A percentile compares a stretch with the other conserved stretches of the same genome.
Evolutionary conservation across 2,888 invertebrate genomes (phyloP).

Genomic region (Athetis lepigone): DNA sequence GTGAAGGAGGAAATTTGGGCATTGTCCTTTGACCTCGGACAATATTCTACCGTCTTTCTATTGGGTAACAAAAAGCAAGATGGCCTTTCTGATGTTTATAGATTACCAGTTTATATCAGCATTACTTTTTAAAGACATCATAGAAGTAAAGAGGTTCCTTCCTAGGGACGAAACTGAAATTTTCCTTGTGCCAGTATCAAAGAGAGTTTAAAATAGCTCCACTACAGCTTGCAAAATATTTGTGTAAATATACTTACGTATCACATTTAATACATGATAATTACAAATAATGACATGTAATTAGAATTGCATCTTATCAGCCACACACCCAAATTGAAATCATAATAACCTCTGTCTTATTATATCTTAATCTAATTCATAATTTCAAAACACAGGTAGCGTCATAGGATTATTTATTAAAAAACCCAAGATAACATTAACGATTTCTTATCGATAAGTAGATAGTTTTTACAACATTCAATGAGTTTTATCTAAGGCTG

Average conservation of each 20-base stretch:
- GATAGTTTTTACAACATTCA: conserved; percentile 53
- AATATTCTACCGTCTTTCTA: not conserved
- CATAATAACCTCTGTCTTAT: not conserved
- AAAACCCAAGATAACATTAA: conserved; percentile 43
- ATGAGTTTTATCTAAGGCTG: conserved; percentile 37
- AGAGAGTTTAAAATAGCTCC: not conserved
- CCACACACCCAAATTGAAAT: conserved; percentile 1
- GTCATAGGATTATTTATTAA: conserved; percentile 40
- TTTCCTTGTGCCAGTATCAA: too few relatives aligned
- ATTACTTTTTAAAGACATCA: not conserved
- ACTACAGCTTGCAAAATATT: not conserved
- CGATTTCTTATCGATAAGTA: conserved; percentile 30
- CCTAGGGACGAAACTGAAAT: not conserved
- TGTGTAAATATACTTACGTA: not conserved
- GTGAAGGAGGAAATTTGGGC: not conserved
- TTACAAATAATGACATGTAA: not conserved
- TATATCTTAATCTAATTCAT: conserved; percentile 26
- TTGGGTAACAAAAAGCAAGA: too few relatives aligned
- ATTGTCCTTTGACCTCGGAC: not conserved
- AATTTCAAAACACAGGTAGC: conserved; percentile 47
- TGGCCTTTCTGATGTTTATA: too few relatives aligned
- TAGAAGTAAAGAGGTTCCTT: not conserved
- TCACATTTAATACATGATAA: not conserved
- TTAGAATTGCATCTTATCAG: conserved; percentile 1
- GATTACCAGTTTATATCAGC: not conserved